These are phyloP conservation scores for Rallus limicola DNA, from an alignment of 2,113 vertebrate genomes.

Conservation along the genomic window DNA sequence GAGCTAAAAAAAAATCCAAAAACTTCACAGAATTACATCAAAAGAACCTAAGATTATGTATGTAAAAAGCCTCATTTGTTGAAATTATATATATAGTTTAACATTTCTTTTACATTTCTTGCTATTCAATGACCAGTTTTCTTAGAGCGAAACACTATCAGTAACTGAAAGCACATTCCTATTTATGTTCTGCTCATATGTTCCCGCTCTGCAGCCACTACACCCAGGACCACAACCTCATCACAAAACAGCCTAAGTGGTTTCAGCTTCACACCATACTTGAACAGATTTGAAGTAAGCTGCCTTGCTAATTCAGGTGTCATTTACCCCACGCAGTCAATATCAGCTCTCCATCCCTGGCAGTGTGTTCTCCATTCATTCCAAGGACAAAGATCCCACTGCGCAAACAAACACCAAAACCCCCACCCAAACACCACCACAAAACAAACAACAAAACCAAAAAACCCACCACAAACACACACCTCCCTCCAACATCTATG, in stretches of 20 bases:
- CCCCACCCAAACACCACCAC: not conserved
- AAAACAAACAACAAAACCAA: not conserved
- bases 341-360: not conserved
- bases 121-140: not conserved
- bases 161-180: not conserved
- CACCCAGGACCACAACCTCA: not conserved
- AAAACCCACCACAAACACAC: not conserved
- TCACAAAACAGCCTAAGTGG: not conserved
- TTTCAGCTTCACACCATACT: not conserved
- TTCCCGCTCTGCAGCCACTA: not conserved
- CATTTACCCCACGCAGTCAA: not conserved
- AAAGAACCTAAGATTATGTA: not conserved
- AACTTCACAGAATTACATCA: not conserved
- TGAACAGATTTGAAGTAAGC: accelerated
- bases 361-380: accelerated
- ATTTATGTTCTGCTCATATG: not conserved
- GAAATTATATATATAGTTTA: not conserved
- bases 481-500: not conserved
- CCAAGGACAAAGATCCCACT: not conserved
- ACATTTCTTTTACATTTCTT: not conserved
- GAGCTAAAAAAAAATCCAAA: not conserved
- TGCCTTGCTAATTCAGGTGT: not conserved
- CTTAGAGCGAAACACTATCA: not conserved
- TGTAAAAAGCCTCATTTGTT: not conserved
- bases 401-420: not conserved